Conservation (phyloP, 37 sponge, comb jelly and placozoan genomes). For the Diacarnus erythraeanus region DNA sequence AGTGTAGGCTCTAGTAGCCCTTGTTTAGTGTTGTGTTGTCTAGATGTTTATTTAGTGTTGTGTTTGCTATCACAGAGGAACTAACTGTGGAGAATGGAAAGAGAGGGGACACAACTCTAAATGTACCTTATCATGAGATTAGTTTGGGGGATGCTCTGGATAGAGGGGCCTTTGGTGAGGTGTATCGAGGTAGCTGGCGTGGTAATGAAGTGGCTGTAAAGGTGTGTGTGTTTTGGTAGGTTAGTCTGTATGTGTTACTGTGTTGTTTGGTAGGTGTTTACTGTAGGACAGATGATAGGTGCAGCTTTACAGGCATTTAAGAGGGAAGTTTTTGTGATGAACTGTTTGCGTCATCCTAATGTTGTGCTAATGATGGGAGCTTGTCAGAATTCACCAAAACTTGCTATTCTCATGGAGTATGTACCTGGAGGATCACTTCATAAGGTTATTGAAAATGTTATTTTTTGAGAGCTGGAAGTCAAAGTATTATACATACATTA, state of each 20-base stretch:
- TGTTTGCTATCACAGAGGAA: not conserved
- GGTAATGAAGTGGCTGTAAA: constrained; percentile 77
- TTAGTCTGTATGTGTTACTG: not conserved
- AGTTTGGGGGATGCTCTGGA: constrained; percentile 55
- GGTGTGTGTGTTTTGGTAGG: constrained; percentile 21
- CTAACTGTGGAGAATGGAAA: not conserved
- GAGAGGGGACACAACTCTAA: constrained; percentile 1
- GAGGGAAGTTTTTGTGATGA: constrained; percentile 82
- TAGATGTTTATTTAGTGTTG: no score
- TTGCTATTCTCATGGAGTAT: constrained; percentile 84
- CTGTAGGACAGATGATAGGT: constrained; percentile 38
- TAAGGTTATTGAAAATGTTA: no score
- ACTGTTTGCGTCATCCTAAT: constrained; percentile 83
- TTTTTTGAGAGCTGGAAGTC: no score
- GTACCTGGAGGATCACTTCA: constrained; percentile 78
- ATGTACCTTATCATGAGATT: constrained; percentile 31
- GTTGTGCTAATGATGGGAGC: constrained; percentile 87
- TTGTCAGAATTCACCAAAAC: constrained; percentile 75
- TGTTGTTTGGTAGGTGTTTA: constrained; percentile 26
- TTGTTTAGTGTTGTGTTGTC: no score
- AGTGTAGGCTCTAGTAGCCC: no score
- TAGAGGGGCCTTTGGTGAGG: constrained; percentile 85
- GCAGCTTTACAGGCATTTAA: constrained; percentile 59
- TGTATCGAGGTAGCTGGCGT: constrained; percentile 67
- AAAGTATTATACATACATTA: no score